Evolutionary conservation across 1,140 invertebrate genomes (phyloP).

Genomic region (Rhopalosiphum padi): DNA sequence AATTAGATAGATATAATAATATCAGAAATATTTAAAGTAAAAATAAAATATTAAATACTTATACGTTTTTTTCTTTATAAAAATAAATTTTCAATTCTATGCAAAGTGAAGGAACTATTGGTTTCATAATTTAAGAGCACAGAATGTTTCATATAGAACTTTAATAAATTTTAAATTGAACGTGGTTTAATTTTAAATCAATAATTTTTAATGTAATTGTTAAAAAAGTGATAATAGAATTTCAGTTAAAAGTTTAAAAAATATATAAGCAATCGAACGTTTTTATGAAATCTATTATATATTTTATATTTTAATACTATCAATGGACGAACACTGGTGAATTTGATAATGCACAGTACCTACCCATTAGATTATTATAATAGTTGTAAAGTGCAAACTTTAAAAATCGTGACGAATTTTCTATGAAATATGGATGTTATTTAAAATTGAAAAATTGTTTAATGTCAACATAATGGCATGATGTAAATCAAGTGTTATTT

Average conservation of each 20-base stretch:
- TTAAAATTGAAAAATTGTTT: slow-evolving; percentile 36
- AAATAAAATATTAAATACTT: neutral
- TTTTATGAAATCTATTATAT: neutral
- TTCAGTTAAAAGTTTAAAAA: neutral
- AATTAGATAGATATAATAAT: neutral
- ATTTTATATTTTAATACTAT: neutral
- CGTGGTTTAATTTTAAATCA: neutral
- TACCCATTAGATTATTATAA: too few relatives aligned
- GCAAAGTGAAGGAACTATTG: neutral
- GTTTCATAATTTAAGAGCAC: neutral
- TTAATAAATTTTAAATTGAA: neutral
- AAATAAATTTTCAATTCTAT: neutral
- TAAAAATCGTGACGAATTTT: neutral
- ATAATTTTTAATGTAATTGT: neutral
- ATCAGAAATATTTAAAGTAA: neutral
- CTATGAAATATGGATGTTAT: neutral
- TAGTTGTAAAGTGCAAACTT: neutral
- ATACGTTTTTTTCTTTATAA: neutral
- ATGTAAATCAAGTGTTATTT: slow-evolving; percentile 41
- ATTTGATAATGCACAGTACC: neutral
- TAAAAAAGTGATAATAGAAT: neutral
- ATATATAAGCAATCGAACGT: neutral
- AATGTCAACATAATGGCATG: slow-evolving; percentile 38
- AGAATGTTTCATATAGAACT: neutral
- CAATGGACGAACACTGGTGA: neutral